A percentile compares a stretch with the other conserved stretches of the same genome.
Evolutionary conservation across 2,797 vertebrate genomes (phyloP).

Genomic region (Setipinna tenuifilis): DNA sequence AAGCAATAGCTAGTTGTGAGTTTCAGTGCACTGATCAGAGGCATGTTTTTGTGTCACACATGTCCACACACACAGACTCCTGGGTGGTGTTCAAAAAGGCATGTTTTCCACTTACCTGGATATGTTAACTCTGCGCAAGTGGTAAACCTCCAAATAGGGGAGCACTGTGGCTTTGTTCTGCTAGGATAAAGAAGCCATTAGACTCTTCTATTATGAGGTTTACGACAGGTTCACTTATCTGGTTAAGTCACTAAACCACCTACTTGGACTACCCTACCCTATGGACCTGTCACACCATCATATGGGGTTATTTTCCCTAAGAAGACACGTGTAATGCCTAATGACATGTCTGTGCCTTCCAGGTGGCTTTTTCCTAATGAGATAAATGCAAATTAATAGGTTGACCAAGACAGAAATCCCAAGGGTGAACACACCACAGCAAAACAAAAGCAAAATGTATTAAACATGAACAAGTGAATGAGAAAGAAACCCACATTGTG

Average conservation of each 20-base stretch:
- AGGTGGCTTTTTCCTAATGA: slow-evolving; percentile 22
- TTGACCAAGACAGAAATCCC: neutral
- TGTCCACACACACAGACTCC: neutral
- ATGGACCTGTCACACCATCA: neutral
- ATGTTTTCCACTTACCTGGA: too few species aligned
- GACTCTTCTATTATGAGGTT: too few species aligned
- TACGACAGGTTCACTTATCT: too few species aligned
- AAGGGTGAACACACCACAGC: neutral
- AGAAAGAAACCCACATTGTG: neutral
- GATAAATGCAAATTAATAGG: neutral
- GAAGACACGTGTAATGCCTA: slow-evolving; percentile 6
- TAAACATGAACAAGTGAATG: neutral
- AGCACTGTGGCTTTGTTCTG: too few species aligned
- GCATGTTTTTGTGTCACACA: neutral
- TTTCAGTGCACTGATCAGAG: neutral
- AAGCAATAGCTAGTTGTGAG: slow-evolving; percentile 13
- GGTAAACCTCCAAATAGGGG: too few species aligned
- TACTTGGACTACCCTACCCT: too few species aligned
- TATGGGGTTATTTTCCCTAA: neutral
- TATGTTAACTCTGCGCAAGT: too few species aligned
- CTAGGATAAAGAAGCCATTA: too few species aligned
- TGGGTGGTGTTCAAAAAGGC: too few species aligned
- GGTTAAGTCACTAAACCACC: too few species aligned
- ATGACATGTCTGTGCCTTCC: slow-evolving; percentile 21
- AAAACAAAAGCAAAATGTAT: neutral